Evolutionary conservation across 2,113 vertebrate species (phyloP).

Genomic region (Halichoeres trimaculatus): DNA sequence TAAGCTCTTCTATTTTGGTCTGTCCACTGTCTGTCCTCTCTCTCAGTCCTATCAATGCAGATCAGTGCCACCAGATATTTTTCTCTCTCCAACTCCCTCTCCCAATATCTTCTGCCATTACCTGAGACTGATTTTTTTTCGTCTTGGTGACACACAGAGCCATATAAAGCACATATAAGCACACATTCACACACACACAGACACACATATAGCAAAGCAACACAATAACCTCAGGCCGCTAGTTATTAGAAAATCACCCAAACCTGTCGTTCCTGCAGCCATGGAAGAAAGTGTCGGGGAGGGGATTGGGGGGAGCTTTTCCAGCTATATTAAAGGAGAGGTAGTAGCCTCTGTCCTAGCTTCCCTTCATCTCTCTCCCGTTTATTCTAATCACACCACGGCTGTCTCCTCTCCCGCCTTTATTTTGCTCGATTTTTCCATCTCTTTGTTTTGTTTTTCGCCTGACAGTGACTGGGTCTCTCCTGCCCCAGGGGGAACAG

Average conservation of each 20-base stretch:
- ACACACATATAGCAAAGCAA: conserved; percentile 53
- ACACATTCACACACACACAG: conserved; percentile 57
- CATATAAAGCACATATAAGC: conserved; percentile 56
- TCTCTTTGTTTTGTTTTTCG: conserved; percentile 83
- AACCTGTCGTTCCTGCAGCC: conserved; percentile 78
- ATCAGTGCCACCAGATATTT: conserved; percentile 19
- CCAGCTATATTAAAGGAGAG: conserved; percentile 82
- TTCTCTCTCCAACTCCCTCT: conserved; percentile 17
- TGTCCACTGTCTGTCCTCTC: neutral
- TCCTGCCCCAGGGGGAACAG: conserved; percentile 76
- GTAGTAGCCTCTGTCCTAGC: conserved; percentile 77
- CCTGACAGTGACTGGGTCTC: conserved; percentile 81
- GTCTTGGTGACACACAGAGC: conserved; percentile 62
- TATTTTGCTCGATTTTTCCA: conserved; percentile 81
- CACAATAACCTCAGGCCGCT: conserved; percentile 84
- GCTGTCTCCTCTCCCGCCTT: conserved; percentile 77
- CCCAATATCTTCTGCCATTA: conserved; percentile 56
- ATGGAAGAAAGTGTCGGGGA: conserved; percentile 57
- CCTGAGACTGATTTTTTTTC: conserved; percentile 60
- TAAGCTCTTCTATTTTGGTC: neutral
- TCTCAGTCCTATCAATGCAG: conserved; percentile 26
- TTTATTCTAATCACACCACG: conserved; percentile 84
- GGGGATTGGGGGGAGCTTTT: conserved; percentile 64
- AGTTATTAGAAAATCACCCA: conserved; percentile 92
- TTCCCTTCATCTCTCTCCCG: conserved; percentile 76